These are phyloP conservation scores for Drosophila recens DNA, from an alignment of 2,888 invertebrate genomes.

Conservation along the genomic window DNA sequence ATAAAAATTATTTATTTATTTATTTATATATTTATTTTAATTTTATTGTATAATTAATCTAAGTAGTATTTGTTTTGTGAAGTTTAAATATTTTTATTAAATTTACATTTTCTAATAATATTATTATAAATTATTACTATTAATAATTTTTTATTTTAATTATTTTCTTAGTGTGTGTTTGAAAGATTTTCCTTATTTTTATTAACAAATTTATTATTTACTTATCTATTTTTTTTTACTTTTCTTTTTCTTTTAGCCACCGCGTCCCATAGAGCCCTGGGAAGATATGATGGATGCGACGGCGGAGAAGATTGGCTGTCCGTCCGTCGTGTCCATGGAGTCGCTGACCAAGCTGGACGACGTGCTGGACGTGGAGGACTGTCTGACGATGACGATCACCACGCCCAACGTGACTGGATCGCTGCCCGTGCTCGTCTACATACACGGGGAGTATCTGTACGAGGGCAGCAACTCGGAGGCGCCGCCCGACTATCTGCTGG, in stretches of 20 bases:
- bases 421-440: conserved; percentile 84
- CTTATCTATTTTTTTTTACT: neutral
- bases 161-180: too few species aligned
- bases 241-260: conserved; percentile 66
- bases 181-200: too few species aligned
- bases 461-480: conserved; percentile 84
- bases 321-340: conserved; percentile 80
- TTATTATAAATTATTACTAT: too few species aligned
- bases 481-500: conserved; percentile 85
- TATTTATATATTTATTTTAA: too few species aligned
- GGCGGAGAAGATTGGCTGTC: conserved; percentile 82
- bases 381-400: conserved; percentile 82
- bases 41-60: too few species aligned
- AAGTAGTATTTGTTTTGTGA: too few species aligned
- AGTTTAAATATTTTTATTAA: too few species aligned
- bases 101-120: too few species aligned
- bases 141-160: too few species aligned
- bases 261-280: conserved; percentile 83
- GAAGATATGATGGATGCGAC: conserved; percentile 81
- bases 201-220: too few species aligned
- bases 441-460: conserved; percentile 85
- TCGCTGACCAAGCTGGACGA: conserved; percentile 66
- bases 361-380: conserved; percentile 82
- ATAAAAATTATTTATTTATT: too few species aligned
- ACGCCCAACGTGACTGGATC: conserved; percentile 78